These are phyloP conservation scores for Dasypogon diadema DNA, from an alignment of 2,888 invertebrate species.

Conservation along the genomic window DNA sequence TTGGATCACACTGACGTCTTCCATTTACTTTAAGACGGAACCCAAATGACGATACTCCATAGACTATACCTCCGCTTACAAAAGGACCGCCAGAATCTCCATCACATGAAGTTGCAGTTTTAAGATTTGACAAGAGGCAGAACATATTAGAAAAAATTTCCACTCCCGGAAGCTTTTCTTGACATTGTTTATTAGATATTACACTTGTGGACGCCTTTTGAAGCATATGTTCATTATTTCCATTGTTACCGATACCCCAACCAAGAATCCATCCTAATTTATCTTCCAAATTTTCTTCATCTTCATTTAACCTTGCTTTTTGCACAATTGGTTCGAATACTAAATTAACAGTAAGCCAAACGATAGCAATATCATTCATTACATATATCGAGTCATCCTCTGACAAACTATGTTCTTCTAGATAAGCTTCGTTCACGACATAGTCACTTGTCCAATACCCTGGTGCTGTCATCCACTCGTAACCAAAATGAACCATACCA, in stretches of 20 bases:
- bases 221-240: background rate
- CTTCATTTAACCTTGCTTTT: background rate
- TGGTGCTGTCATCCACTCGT: background rate
- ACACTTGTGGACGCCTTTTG: background rate
- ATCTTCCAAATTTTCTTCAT: background rate
- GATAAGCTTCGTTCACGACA: too few species aligned
- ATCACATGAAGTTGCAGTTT: background rate
- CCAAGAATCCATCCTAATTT: background rate
- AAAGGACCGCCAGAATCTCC: background rate
- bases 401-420: background rate
- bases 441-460: too few species aligned
- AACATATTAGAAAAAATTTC: background rate
- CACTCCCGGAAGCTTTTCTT: background rate
- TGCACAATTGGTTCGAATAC: background rate
- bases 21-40: too few species aligned
- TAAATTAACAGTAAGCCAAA: background rate
- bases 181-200: background rate
- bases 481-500: background rate
- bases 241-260: background rate
- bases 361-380: background rate
- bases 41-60: background rate
- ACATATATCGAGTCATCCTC: background rate
- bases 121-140: background rate
- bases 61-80: background rate
- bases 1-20: too few species aligned